Base-by-base conservation (phyloP, 2,797 vertebrate species). In the Neomorphus geoffroyi region DNA sequence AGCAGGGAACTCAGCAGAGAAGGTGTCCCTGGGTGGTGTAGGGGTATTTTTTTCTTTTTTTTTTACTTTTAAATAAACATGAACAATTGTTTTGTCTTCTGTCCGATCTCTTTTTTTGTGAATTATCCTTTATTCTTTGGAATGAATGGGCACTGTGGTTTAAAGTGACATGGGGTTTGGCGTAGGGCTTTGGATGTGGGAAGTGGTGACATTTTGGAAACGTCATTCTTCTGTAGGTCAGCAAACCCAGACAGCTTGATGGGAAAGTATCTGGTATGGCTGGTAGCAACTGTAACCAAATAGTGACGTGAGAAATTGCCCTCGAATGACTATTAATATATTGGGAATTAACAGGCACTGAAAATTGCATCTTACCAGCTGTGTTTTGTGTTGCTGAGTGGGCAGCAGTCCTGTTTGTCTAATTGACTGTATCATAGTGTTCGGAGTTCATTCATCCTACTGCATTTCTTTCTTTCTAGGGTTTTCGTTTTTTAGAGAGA, bases 371-470 rank as follows among this genome's bases (percentile, higher is more conserved):
- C 22, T 80, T n/a, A 8, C 1, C 28, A 81, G 60, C 86, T 73
- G 57, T 23, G 28, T 67, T 81, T 73, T 81, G 78, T 62, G 35
- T 22, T 77, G 85, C 35, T 73, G 94, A 84, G 88, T 66, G 64
- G 90, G 94, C 74, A 90, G 86, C 80, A 61, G 10, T 46, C 43
- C 71, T 51, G 46, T 53, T 95, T 65, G 56, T 58, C 60, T 91
- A 48, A 86, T 14, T 67, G 17, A 5, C 79, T 48, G 3, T 43
- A 39, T 62, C 14, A 2, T 6, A 18, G 17, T 51, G 60, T 28
- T 94, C 78, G 65, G 80, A 94, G 94, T 90, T 87, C 80, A 78
- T 89, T 94, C 83, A 85, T 86, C 64, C 64, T 64, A 13, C 50
- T 56, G 53, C 12, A 16, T 90, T 95, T 60, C 39, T 41, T 41